Evolutionary conservation across 2,113 vertebrate genomes (phyloP), one percentile per base, ranked within the genome.

Genomic region (Paratilapia polleni): DNA sequence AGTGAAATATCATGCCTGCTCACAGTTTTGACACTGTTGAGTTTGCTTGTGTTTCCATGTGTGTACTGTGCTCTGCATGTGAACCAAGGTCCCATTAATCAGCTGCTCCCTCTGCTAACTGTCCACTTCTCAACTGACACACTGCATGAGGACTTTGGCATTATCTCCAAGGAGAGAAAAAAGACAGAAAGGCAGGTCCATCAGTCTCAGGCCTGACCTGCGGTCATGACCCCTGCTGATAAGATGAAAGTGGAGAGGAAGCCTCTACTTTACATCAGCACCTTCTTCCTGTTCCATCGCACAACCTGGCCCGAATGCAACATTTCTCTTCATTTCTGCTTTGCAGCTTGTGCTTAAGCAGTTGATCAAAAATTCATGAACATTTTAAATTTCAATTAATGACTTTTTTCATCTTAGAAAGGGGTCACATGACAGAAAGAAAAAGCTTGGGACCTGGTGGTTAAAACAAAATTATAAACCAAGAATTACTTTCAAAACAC

Each of bases 181-280:
- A 54, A 10, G 49, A 78, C 43, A 4, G 75, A 4, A 61, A 31
- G 77, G 59, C 19, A n/a, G n/a, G 22, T 9, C 64, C 36, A 70
- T 70, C 66, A 17, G 63, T 41, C 57, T 47, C 86, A 85, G 84
- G 38, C 75, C 81, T 1, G 76, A 59, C 9, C 77, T 1, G 31
- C 54, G 91, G 89, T 89, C 90, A 3, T 6, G 82, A 89, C 91
- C 84, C 59, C 77, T 10, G 17, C 1, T 54, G 88, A 94, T 93
- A 87, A 94, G 92, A 94, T 94, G 87, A 94, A 93, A 93, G 93
- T 1, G 70, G 54, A 31, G 20, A 41, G 66, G 10, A 22, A 73
- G 57, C 14, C 74, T 70, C 64, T 73, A 38, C 57, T 84, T 52
- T 31, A 80, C 85, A 70, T 85, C 82, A 38, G 52, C 75, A 36